Evolutionary conservation across 2,113 vertebrate genomes (phyloP).

Genomic region (Myiagra hebetior): DNA sequence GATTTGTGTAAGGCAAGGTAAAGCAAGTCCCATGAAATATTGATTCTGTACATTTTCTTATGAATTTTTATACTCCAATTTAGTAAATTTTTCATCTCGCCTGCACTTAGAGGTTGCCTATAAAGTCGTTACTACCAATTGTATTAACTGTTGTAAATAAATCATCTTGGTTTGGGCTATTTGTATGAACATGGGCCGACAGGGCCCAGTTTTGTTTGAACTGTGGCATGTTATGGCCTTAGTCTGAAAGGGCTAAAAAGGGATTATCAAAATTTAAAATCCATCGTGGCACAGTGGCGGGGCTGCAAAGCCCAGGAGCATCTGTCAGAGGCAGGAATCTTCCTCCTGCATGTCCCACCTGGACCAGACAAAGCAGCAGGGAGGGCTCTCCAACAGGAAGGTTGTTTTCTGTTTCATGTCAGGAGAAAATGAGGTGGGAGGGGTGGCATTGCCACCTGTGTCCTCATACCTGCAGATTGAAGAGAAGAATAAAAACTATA

Average conservation of each 20-base stretch:
- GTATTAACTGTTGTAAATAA: conserved; percentile 84
- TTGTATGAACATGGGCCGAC: conserved; percentile 68
- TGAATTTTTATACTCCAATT: conserved; percentile 96
- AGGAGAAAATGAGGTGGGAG: not conserved
- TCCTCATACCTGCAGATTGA: not conserved
- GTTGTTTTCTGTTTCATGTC: not conserved
- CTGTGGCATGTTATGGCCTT: conserved; percentile 23
- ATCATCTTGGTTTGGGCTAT: conserved; percentile 71
- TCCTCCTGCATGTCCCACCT: not conserved
- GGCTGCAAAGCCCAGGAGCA: not conserved
- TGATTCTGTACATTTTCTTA: conserved; percentile 99
- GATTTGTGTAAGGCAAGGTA: conserved; percentile 98
- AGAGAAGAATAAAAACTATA: not conserved
- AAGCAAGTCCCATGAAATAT: conserved; percentile 98
- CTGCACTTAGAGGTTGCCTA: conserved; percentile 88
- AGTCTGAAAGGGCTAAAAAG: conserved; percentile 42
- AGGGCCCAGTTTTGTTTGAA: conserved; percentile 52
- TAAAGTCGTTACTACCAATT: conserved; percentile 82
- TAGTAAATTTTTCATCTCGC: conserved; percentile 95
- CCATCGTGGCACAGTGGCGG: not conserved
- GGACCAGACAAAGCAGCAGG: not conserved
- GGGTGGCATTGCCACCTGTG: not conserved
- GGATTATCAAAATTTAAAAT: conserved; percentile 65
- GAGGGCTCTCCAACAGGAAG: not conserved
- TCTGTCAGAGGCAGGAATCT: not conserved